Percentiles rank a stretch among this genome's conserved stretches.
Evolutionary conservation across 2,113 vertebrate species (phyloP).

Genomic region (Protobothrops flavoviridis): DNA sequence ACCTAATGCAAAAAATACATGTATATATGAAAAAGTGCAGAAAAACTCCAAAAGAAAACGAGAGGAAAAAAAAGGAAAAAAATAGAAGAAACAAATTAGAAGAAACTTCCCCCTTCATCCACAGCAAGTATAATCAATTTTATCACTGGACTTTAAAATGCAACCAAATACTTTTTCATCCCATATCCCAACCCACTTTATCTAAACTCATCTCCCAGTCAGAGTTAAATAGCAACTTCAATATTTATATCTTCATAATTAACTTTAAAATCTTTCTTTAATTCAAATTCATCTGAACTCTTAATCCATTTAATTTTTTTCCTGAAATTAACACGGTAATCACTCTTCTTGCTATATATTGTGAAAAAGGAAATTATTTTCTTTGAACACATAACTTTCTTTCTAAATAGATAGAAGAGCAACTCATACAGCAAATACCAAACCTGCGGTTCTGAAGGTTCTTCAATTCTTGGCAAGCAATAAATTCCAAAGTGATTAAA

Average conservation of each 20-base stretch:
- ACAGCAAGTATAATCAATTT: neutral
- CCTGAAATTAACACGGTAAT: neutral
- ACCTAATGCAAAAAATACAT: neutral
- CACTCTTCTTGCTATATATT: neutral
- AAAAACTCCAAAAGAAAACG: neutral
- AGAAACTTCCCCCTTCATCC: neutral
- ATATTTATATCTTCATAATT: neutral
- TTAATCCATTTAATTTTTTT: neutral
- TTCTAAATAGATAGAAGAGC: neutral
- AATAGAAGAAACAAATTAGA: neutral
- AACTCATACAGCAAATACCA: neutral
- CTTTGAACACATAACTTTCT: neutral
- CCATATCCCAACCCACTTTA: neutral
- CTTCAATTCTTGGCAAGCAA: neutral
- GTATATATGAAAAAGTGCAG: neutral
- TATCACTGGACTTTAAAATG: neutral
- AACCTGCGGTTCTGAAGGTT: neutral
- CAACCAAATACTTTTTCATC: neutral
- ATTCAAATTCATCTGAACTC: neutral
- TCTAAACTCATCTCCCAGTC: neutral
- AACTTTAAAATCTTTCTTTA: neutral
- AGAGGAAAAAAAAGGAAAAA: neutral
- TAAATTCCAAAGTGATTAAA: neutral
- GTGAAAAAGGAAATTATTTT: neutral
- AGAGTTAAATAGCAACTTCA: neutral